Evolutionary conservation across 2,797 vertebrate species (phyloP).

Genomic region (Sebastes paucispinis): DNA sequence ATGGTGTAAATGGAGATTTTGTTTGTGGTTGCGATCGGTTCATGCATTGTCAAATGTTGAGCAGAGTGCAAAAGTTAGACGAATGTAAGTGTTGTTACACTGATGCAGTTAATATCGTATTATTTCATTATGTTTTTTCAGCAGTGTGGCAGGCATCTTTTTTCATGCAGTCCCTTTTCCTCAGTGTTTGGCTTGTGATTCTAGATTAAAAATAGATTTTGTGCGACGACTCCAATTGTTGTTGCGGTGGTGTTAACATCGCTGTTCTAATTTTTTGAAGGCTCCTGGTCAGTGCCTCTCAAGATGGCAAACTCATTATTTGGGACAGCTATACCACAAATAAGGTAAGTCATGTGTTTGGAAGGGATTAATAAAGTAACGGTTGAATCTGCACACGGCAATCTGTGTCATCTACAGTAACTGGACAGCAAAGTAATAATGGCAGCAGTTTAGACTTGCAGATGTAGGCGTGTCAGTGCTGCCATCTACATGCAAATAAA

Average conservation of each 20-base stretch:
- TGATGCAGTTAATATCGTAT: neutral
- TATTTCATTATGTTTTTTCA: neutral
- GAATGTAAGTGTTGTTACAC: neutral
- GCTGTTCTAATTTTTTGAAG: slow-evolving; percentile 72
- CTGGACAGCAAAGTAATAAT: neutral
- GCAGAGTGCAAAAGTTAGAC: neutral
- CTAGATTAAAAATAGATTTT: slow-evolving; percentile 18
- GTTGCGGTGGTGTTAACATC: neutral
- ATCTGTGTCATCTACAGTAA: neutral
- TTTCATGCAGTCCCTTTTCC: neutral
- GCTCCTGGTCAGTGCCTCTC: slow-evolving; percentile 98
- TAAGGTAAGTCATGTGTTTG: slow-evolving; percentile 84
- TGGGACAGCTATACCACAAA: slow-evolving; percentile 99
- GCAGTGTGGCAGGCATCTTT: neutral
- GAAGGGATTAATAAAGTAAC: neutral
- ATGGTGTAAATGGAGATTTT: neutral
- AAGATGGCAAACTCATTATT: slow-evolving; percentile 99
- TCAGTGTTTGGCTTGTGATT: neutral
- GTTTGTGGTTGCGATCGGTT: neutral
- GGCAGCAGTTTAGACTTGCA: neutral
- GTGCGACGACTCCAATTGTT: neutral
- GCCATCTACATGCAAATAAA: neutral
- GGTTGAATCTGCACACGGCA: neutral
- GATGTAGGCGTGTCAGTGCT: neutral
- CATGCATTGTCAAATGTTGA: neutral